These are phyloP conservation scores for Lophotriccus pileatus DNA, from an alignment of 2,797 vertebrate genomes.

Conservation along the genomic window DNA sequence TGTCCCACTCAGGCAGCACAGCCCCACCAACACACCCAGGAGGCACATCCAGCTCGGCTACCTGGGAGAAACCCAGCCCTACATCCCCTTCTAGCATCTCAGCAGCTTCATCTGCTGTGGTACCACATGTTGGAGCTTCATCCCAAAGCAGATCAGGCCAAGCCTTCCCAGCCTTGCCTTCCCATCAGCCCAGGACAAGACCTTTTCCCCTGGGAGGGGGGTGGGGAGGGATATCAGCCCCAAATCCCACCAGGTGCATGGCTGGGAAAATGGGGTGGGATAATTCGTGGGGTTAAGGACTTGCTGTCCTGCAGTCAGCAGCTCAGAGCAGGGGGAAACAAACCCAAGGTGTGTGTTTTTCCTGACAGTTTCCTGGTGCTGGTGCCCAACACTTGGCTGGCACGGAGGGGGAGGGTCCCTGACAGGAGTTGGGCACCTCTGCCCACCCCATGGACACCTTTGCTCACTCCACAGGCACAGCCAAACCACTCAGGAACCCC, in stretches of 20 bases:
- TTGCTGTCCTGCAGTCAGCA: background rate
- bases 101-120: background rate
- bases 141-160: rapidly evolving
- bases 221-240: background rate
- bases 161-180: background rate
- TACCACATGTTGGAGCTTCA: rapidly evolving
- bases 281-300: background rate
- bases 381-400: background rate
- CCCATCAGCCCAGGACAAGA: background rate
- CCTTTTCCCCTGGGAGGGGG: rapidly evolving
- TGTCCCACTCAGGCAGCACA: rapidly evolving
- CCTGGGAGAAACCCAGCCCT: background rate
- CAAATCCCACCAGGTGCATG: rapidly evolving
- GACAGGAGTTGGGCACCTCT: background rate
- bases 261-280: background rate
- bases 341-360: background rate
- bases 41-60: background rate
- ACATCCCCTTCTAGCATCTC: background rate
- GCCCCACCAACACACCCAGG: background rate
- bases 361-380: background rate
- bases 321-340: background rate
- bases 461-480: background rate
- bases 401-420: rapidly evolving
- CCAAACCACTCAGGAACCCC: rapidly evolving
- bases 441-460: background rate